Base-by-base conservation (phyloP, 2,113 vertebrate species). In the Hystrix brachyura region DNA sequence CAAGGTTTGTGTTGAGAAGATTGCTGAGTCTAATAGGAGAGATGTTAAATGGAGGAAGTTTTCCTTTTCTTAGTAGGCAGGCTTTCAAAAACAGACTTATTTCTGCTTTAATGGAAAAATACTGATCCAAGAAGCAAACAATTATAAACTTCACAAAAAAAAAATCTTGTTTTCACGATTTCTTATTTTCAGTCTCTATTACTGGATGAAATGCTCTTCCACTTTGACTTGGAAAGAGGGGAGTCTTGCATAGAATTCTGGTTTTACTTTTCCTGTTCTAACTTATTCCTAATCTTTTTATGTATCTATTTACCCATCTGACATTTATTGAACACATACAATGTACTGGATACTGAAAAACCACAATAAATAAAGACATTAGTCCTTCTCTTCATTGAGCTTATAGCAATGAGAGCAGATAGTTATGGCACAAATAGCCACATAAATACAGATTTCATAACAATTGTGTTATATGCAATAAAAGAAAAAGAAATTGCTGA, bases 31-130 rank as follows among this genome's bases (percentile, higher is more conserved):
- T 76, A 76, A 29, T 76, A 86, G 55, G 12, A 34, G n/a, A 51
- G 46, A 27, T 46, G 94, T 92, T 81, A 57, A 57, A 57, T 51
- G 4, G 34, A 34, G 7, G 9, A n/a, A 18, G 23, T 74, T 34
- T 43, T 64, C 7, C 29, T 79, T 32, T 13, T 57, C 27, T 5
- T 29, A 87, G 25, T 32, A 79, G 19, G 19, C 34, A 80, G 71
- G 7, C 27, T 69, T 32, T 87, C 27, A 67, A 84, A 95, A 93
- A 6, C 13, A 85, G 38, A 17, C 32, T 84, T 34, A 53, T 80
- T 95, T 95, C 19, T 67, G 34, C 85, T 60, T 93, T 94, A 38
- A 94, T 51, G 57, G 43, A 94, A 86, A 78, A 94, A 82, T 78
- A 84, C 12, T 74, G 48, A 81, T 76, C 69, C 27, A 59, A 38